Evolutionary conservation across 2,888 invertebrate genomes (phyloP), one percentile per base, ranked within the genome.

Genomic region (Drosophila pseudotakahashii): DNA sequence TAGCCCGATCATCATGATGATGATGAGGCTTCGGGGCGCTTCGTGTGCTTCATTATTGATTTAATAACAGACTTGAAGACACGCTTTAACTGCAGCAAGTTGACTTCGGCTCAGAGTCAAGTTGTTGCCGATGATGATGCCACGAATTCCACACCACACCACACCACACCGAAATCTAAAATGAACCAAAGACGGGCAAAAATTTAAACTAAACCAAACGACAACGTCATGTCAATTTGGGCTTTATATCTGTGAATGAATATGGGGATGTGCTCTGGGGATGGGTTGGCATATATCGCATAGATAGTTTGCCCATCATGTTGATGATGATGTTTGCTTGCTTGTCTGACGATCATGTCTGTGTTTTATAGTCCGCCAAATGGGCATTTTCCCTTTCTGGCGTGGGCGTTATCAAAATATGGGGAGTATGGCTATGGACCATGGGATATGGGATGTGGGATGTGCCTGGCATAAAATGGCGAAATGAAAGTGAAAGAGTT

Each of bases 21-120:
- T 60, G 55, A 41, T 71, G 72, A 34, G 51, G 59, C 61, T 78
- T 75, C 73, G 71, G 73, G 84, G 73, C 78, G 79, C 79, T 88
- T 90, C 89, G 89, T 90, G 89, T 84, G 88, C 81, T 89, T 90
- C 90, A 90, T 90, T 90, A 90, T 89, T 89, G 84, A 88, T 90
- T 88, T 89, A 90, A 87, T 90, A 90, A 89, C 79, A 86, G 78
- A 70, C 76, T 82, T 80, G 83, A 86, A 89, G 78, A 84, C 87
- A 88, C 83, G 89, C 89, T 85, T 88, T 78, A 85, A 73, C 82
- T 83, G 70, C 75, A 75, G 77, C 76, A 64, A 71, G 81, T 66
- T 75, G 66, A 66, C 50, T 63, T 67, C 66, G 55, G 50, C 58
- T 66, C 34, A 50, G 69, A 64, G 77, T 62, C 71, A 68, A 71